A percentile compares a stretch with the other conserved stretches of the same genome.
These are phyloP conservation scores for Paracyprichromis sp. DNA, from an alignment of 2,113 vertebrate species.

Conservation along the genomic window DNA sequence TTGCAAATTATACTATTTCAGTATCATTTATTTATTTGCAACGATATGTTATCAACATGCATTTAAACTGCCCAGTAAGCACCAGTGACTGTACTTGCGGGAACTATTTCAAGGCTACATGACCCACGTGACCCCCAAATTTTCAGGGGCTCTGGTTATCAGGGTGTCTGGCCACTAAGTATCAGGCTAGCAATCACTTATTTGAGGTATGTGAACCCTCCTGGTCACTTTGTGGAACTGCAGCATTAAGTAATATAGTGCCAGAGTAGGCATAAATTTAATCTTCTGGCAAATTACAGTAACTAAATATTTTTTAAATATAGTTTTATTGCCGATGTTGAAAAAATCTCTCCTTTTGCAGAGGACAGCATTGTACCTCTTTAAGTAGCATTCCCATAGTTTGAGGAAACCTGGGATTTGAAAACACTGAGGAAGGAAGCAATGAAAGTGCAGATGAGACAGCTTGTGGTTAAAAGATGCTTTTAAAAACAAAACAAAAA, in stretches of 20 bases:
- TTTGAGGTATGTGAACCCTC: not conserved
- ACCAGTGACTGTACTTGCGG: not conserved
- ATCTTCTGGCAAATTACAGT: not conserved
- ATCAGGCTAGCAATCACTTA: not conserved
- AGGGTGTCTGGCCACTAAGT: not conserved
- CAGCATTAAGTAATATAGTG: not conserved
- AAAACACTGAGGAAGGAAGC: not conserved
- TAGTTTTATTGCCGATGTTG: not conserved
- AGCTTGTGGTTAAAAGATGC: not conserved
- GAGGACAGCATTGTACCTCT: not conserved
- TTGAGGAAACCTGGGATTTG: not conserved
- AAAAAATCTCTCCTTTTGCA: not conserved
- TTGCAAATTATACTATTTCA: not conserved
- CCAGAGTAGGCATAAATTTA: not conserved
- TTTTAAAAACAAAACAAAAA: not conserved
- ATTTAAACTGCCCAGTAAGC: not conserved
- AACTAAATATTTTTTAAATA: not conserved
- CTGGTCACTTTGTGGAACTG: not conserved
- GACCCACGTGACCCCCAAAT: not conserved
- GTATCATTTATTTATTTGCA: not conserved
- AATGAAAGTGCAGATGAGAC: not conserved
- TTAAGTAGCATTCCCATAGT: not conserved
- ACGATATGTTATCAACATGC: not conserved
- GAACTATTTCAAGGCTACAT: not conserved
- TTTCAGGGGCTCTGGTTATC: not conserved